Evolutionary conservation across 2,888 invertebrate species (phyloP).

Genomic region (Archips crataeganus): DNA sequence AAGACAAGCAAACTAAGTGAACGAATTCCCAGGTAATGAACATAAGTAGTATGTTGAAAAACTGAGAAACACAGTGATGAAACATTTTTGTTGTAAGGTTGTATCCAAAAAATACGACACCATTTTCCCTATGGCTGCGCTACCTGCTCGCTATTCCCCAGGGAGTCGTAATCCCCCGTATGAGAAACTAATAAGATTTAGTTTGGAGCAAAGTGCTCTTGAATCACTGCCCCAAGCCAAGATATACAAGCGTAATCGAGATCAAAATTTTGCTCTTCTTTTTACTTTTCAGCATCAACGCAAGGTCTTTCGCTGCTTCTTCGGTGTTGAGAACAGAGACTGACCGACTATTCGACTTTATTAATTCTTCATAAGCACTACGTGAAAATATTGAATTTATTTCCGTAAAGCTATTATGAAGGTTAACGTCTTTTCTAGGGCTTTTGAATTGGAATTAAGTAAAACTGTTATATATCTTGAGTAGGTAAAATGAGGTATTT

Average conservation of each 20-base stretch:
- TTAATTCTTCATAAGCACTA: background rate
- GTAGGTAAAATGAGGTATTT: too few species aligned
- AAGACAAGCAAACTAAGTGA: too few species aligned
- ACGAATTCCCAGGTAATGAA: too few species aligned
- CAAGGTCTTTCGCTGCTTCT: background rate
- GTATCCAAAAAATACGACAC: background rate
- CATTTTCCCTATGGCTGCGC: background rate
- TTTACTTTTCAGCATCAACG: background rate
- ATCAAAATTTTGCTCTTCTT: background rate
- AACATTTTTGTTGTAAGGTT: too few species aligned
- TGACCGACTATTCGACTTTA: background rate
- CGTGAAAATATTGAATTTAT: background rate
- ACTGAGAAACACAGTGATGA: too few species aligned
- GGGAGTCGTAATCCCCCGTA: constrained; percentile 2
- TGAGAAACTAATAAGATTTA: background rate
- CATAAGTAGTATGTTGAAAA: too few species aligned
- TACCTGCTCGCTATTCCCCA: background rate
- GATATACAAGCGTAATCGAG: background rate
- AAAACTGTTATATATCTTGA: too few species aligned
- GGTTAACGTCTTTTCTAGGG: background rate
- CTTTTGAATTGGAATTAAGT: background rate
- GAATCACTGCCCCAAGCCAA: background rate
- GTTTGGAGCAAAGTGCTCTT: background rate
- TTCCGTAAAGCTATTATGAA: background rate
- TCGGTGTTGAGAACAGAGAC: background rate